Base-by-base conservation (phyloP, 2,888 invertebrate species). In the Drosophila anomalipes region DNA sequence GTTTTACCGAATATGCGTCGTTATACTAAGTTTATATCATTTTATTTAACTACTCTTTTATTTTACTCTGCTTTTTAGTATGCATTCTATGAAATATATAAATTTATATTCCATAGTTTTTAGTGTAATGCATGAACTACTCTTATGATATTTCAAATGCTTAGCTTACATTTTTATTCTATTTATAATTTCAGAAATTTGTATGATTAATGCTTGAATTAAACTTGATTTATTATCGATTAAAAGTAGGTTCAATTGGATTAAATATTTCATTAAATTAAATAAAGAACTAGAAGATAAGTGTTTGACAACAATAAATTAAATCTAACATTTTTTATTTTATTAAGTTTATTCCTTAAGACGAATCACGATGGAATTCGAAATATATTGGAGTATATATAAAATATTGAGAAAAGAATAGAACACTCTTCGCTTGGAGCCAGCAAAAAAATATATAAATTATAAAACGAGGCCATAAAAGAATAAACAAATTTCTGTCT, bases 1-100 rank as follows among this genome's bases (percentile, higher is more conserved):
- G 68, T 81, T 65, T 62, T 16, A 74, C 89, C 84, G 85, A 39
- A 47, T 44, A 30, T 51, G 53, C 62, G 54, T 44, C 35, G 58
- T 57, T 51, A 19, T 35, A 37, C 28, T 1, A n/a, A 14, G 26
- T 14, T 4, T 3, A 41, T 41, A 57, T 22, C 0, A 22, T 4
- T 32, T 9, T 14, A n/a, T 22, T 10, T 19, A 51, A 28, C 19
- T n/a, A 4, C 9, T 32, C 7, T 30, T 32, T 5, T 12, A n/a
- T 14, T 30, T 6, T 32, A 30, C 5, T 28, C 49, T 49, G 26
- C 16, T 10, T 49, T 28, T 28, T 16, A 49, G 9, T 16, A 9
- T 5, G 49, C 26, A 22, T 5, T n/a, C 41, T 12, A 4, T 2
- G 41, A n/a, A 39, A 19, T 19, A 0, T 39, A 19, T 39, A 39